Percentiles rank a stretch among this genome's conserved stretches.
phyloP scores from a whole-genome alignment of 2,888 invertebrate genomes.

The Synergus umbraculus region DNA sequence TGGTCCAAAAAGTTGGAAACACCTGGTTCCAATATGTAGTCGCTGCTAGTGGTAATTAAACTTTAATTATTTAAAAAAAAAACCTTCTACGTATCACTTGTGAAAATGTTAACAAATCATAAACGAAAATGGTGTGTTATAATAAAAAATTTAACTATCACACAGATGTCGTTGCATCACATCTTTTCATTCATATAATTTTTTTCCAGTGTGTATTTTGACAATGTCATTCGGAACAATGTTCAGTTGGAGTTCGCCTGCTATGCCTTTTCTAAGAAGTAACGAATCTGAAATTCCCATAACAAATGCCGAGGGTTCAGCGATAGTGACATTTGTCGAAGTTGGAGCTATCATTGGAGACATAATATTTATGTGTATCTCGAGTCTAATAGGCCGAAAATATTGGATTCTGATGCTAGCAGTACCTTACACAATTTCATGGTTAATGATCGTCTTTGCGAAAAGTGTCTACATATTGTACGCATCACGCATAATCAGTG shows the following conservation, averaged over 20 bases:
- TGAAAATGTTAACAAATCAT: too few relatives aligned
- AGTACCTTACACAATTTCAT: background rate
- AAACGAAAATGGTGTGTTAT: too few relatives aligned
- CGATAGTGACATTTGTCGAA: too few relatives aligned
- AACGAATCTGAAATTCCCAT: too few relatives aligned
- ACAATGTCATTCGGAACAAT: slow-evolving; percentile 1
- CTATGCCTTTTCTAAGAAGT: too few relatives aligned
- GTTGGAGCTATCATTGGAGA: too few relatives aligned
- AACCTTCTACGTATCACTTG: background rate
- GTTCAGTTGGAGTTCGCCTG: background rate
- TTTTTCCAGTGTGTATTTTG: background rate
- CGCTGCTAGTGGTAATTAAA: background rate
- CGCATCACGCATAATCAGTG: background rate
- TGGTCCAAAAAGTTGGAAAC: background rate
- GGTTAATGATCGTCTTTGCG: slow-evolving; percentile 1
- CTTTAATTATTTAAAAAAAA: background rate
- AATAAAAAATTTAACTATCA: too few relatives aligned
- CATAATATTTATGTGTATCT: background rate
- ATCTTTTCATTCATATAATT: background rate
- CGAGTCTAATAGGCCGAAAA: background rate
- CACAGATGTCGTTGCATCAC: too few relatives aligned
- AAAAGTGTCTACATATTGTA: background rate
- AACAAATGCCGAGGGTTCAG: too few relatives aligned
- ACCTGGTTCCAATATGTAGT: background rate
- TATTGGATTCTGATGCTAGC: background rate